These are phyloP conservation scores for Choristoneura fumiferana DNA, from an alignment of 1,140 invertebrate species.

Conservation along the genomic window DNA sequence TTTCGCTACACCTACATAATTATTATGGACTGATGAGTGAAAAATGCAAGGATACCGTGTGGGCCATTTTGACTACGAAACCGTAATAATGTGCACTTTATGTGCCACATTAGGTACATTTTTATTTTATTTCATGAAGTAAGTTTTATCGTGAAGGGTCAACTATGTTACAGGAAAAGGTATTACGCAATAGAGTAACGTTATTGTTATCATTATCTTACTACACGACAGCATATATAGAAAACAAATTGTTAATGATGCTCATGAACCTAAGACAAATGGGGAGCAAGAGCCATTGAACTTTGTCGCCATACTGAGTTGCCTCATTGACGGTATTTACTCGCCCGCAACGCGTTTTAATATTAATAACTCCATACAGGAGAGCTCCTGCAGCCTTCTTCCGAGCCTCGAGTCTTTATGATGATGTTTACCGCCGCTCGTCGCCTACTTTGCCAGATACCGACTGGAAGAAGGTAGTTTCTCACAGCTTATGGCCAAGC, in stretches of 20 bases:
- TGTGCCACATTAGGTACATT: too few species aligned
- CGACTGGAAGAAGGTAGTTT: slow-evolving; percentile 22
- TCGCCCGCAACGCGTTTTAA: slow-evolving; percentile 54
- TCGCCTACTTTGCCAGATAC: slow-evolving; percentile 29
- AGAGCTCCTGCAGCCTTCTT: slow-evolving; percentile 52
- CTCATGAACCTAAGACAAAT: not conserved
- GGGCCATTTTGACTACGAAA: too few species aligned
- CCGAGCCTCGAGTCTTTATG: slow-evolving; percentile 55
- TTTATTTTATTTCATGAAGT: too few species aligned
- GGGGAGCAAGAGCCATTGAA: slow-evolving; percentile 36
- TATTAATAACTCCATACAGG: slow-evolving; percentile 71
- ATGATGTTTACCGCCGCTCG: slow-evolving; percentile 60
- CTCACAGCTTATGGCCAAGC: slow-evolving; percentile 3
- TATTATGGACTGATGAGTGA: too few species aligned
- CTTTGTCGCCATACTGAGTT: slow-evolving; percentile 25
- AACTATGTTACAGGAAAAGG: not conserved
- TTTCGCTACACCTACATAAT: too few species aligned
- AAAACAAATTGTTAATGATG: not conserved
- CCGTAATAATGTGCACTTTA: too few species aligned
- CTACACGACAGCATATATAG: not conserved
- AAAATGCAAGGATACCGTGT: too few species aligned
- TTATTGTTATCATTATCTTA: not conserved
- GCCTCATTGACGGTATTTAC: slow-evolving; percentile 53
- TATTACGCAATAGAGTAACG: not conserved
- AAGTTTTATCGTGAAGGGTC: too few species aligned